Evolutionary conservation across 1,140 invertebrate species (phyloP), one percentile per base, ranked within the genome.

Genomic region (Drosophila neocordata): DNA sequence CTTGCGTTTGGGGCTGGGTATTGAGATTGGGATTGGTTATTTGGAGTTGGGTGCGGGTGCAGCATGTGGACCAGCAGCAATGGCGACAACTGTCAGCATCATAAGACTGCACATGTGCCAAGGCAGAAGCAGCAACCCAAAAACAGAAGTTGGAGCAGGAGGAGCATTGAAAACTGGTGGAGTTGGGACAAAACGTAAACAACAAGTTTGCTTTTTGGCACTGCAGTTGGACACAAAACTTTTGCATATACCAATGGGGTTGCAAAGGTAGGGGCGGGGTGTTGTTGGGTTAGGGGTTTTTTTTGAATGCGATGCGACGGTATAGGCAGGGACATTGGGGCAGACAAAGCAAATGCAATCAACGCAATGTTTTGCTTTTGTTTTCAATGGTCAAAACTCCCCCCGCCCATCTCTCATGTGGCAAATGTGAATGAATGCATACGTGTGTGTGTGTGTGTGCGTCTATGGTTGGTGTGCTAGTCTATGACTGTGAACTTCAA

Each of bases 61-160:
- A 63, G 61, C 48, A 56, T 62, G 63, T 37, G 59, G 57, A 60
- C 65, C 57, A 76, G 60, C 71, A 64, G 80, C 68, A 75, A 71
- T 87, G 82, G 74, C 77, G 74, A 74, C 78, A 87, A 85, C 82
- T 75, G 83, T 72, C 83, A 87, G 71, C 79, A 60, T 81, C 81
- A 81, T 75, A 85, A 84, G 81, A 84, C 76, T 84, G 72, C 76
- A 72, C 70, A 79, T 64, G 60, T 60, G 56, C 70, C 70, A 72
- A 71, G 66, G 41, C 62, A 63, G 37, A 38, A 51, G 61, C 27
- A 31, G 6, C 27, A 31, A 31, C 27, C 27, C 4, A 31, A 31
- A 64, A 73, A 37, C 56, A 62, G 52, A 61, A 31, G 27, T 22
- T 11, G 34, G n/a, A 34, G 12, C 18, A 11, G 56, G 9, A 31